Evolutionary conservation across 2,113 vertebrate species (phyloP).

Genomic region (Aegotheles bennettii): DNA sequence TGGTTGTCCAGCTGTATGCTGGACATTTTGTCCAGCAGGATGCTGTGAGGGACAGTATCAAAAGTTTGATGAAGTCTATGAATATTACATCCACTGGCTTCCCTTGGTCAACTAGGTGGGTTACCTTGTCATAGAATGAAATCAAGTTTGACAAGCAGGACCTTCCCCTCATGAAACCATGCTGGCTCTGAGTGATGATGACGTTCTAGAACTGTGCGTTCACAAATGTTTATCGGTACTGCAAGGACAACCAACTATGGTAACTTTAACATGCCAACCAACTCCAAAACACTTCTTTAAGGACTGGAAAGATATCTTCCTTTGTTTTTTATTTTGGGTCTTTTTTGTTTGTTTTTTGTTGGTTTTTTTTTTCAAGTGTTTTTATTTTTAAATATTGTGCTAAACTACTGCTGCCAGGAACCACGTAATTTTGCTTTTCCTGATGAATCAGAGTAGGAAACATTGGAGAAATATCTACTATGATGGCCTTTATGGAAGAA

Average conservation of each 20-base stretch:
- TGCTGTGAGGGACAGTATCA: too few species aligned
- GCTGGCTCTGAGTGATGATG: too few species aligned
- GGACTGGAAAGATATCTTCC: background rate
- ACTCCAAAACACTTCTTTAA: background rate
- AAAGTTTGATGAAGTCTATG: too few species aligned
- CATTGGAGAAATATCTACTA: background rate
- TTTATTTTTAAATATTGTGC: background rate
- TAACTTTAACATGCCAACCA: background rate
- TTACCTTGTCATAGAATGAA: too few species aligned
- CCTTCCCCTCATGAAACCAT: too few species aligned
- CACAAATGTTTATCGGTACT: background rate
- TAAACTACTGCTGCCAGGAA: background rate
- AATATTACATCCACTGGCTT: too few species aligned
- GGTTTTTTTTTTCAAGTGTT: background rate
- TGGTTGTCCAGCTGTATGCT: too few species aligned
- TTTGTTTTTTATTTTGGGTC: too few species aligned
- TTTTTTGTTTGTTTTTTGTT: too few species aligned
- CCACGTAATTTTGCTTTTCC: background rate
- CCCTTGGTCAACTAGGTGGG: too few species aligned
- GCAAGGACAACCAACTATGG: background rate
- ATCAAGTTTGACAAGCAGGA: too few species aligned
- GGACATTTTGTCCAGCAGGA: too few species aligned
- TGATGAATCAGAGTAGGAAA: background rate
- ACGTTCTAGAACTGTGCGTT: background rate
- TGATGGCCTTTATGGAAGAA: background rate